Evolutionary conservation across 2,888 invertebrate genomes (phyloP).

Genomic region (Tipula lateralis): DNA sequence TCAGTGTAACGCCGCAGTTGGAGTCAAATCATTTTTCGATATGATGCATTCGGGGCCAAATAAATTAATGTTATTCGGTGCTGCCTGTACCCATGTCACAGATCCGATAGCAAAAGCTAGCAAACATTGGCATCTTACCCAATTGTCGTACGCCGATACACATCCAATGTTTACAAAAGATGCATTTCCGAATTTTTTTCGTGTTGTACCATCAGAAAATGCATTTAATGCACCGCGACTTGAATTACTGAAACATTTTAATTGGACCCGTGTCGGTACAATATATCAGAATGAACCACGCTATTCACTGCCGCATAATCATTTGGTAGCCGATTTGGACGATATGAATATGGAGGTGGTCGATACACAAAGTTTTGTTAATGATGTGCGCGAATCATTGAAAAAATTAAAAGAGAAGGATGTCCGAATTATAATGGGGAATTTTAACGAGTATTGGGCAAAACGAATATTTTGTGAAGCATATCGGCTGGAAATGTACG

Average conservation of each 20-base stretch:
- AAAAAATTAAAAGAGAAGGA: slow-evolving; percentile 83
- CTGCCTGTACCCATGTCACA: slow-evolving; percentile 93
- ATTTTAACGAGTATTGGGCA: slow-evolving; percentile 94
- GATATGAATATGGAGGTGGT: slow-evolving; percentile 73
- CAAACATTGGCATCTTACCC: slow-evolving; percentile 94
- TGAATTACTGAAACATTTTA: slow-evolving; percentile 81
- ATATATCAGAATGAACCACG: slow-evolving; percentile 94
- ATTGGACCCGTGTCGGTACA: slow-evolving; percentile 97
- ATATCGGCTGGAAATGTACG: slow-evolving; percentile 79
- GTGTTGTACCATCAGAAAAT: slow-evolving; percentile 93
- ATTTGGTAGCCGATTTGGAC: slow-evolving; percentile 82
- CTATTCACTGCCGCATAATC: slow-evolving; percentile 86
- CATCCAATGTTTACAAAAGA: slow-evolving; percentile 94
- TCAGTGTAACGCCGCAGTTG: slow-evolving; percentile 90
- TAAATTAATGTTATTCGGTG: slow-evolving; percentile 93
- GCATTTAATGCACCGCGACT: slow-evolving; percentile 92
- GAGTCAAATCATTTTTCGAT: slow-evolving; percentile 92
- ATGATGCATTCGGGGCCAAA: slow-evolving; percentile 92
- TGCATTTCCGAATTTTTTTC: slow-evolving; percentile 93
- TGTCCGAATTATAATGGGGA: slow-evolving; percentile 90
- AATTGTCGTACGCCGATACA: slow-evolving; percentile 95
- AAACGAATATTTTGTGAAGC: slow-evolving; percentile 84
- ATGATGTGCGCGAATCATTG: slow-evolving; percentile 75
- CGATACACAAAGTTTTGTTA: slow-evolving; percentile 87
- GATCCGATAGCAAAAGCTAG: slow-evolving; percentile 96